Evolutionary conservation across 2,113 vertebrate species (phyloP).

Genomic region (Tamias sibiricus): DNA sequence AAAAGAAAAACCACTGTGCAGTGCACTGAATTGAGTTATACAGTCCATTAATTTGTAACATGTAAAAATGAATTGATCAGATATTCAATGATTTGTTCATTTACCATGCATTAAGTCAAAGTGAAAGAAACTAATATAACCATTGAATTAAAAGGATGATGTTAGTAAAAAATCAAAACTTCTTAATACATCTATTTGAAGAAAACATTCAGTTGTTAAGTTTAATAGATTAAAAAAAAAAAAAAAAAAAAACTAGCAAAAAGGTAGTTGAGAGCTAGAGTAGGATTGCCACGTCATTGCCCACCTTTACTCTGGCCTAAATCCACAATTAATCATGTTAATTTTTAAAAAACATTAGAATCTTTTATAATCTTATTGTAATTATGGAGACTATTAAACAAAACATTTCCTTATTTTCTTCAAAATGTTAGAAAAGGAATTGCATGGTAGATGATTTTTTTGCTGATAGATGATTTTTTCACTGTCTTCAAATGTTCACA

Average conservation of each 20-base stretch:
- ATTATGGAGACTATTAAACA: neutral
- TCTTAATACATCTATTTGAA: neutral
- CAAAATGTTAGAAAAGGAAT: conserved; percentile 1
- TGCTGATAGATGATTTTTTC: neutral
- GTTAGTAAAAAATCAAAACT: neutral
- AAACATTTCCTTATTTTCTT: neutral
- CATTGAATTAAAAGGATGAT: neutral
- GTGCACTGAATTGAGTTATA: neutral
- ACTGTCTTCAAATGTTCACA: neutral
- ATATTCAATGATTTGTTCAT: neutral
- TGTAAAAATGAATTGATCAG: neutral
- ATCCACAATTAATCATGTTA: neutral
- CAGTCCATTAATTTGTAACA: neutral
- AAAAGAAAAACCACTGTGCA: neutral
- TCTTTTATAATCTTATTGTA: neutral
- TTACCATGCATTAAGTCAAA: neutral
- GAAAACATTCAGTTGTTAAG: neutral
- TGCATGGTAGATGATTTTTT: neutral
- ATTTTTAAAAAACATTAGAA: neutral
- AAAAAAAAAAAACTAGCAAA: neutral
- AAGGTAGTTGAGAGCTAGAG: neutral
- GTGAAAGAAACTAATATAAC: neutral
- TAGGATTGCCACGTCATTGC: neutral
- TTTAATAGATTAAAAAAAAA: neutral
- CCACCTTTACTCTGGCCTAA: neutral